Evolutionary conservation across 2,888 invertebrate genomes (phyloP).

Genomic region (Eretmocerus hayati): DNA sequence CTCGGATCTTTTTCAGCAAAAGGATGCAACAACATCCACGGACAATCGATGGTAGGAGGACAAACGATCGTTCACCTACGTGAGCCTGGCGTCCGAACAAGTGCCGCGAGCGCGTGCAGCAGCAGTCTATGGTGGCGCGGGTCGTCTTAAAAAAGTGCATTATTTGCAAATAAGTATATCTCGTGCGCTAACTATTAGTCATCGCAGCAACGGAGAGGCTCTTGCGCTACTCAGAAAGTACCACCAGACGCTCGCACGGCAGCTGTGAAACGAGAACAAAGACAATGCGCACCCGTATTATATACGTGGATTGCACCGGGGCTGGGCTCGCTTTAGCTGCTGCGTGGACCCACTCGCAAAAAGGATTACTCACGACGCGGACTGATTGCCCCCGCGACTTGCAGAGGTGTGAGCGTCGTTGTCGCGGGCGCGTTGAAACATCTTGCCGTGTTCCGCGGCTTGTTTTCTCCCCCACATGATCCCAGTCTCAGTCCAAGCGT

Average conservation of each 20-base stretch:
- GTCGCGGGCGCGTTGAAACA: no score
- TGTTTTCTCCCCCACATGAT: no score
- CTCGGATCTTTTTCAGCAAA: constrained; percentile 25
- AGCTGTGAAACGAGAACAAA: constrained; percentile 15
- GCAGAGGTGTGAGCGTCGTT: no score
- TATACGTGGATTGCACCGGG: no score
- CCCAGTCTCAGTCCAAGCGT: no score
- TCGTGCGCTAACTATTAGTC: constrained; percentile 21
- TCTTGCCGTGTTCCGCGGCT: no score
- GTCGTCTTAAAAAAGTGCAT: constrained; percentile 19
- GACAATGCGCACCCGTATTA: no score
- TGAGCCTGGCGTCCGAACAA: constrained; percentile 20
- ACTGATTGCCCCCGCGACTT: no score
- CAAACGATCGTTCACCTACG: constrained; percentile 43
- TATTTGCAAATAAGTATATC: constrained; percentile 24
- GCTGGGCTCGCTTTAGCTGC: no score
- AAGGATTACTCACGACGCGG: no score
- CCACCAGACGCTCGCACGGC: neutral
- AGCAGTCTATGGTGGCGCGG: neutral
- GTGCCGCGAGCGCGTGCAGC: constrained; percentile 6
- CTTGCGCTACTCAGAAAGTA: constrained; percentile 13
- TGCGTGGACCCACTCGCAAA: no score
- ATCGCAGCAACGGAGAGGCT: constrained; percentile 17
- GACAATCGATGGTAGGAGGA: constrained; percentile 44
- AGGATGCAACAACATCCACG: constrained; percentile 38